Evolutionary conservation across 2,888 invertebrate genomes (phyloP), one percentile per base, ranked within the genome.

Genomic region (Aromia moschata): DNA sequence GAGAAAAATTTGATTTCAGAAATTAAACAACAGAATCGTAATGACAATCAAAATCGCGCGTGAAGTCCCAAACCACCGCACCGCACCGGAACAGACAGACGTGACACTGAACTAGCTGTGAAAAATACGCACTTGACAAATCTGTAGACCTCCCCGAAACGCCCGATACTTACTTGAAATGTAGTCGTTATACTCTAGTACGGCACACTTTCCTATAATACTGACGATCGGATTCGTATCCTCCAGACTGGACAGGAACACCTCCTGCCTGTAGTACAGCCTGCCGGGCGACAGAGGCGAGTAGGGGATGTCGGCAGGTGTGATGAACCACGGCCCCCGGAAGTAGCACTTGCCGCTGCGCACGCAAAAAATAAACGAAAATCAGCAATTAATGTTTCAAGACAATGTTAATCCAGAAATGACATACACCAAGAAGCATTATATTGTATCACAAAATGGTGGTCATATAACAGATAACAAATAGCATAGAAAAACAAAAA

Each of bases 261-360:
- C 88, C 82, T 99, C 98, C 82, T 96, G 94, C 71, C 93, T 92
- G 83, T 93, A 98, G 82, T 95, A 97, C 45, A 93, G 85, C 82
- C 89, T 83, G 14, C 86, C 89, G 7, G 91, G 87, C 2, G 91
- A 85, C 73, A 93, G 92, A 9, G 92, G 88, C 2, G 91, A 85
- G 73, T 93, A 92, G 9, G 92, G 88, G 10, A 96, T 90, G 80
- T 98, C 98, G 1, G 88, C 85, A 0, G 98, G 95, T 45, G 92
- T 87, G 53, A 98, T 88, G 68, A 98, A 87, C 90, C 94, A 95
- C 0, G 97, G 95, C 0, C 98, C 98, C 62, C 93, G 93, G 83
- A 98, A 95, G 78, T 90, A 96, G 52, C 92, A 91, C 77, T 93
- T 92, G 46, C 93, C 94, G 75, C 93, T 94, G 80, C 25, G 86